phyloP scores from a whole-genome alignment of 1,140 invertebrate genomes.

The Papilio dardanus region DNA sequence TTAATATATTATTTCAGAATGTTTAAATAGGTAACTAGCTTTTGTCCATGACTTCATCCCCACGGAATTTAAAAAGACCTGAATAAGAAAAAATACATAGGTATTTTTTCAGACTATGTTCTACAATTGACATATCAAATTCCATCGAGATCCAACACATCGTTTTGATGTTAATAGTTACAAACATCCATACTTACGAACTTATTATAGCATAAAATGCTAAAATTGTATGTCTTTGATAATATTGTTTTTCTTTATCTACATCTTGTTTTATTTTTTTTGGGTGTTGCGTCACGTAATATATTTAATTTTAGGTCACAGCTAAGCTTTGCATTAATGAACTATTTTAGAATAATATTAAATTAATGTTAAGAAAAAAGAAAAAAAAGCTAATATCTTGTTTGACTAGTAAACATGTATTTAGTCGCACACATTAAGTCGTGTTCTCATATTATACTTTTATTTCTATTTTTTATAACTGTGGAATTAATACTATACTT shows the following conservation, averaged over 20 bases:
- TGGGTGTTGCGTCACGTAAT: neutral
- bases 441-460: neutral
- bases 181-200: too few species aligned
- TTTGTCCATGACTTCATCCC: too few species aligned
- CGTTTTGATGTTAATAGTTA: too few species aligned
- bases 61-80: too few species aligned
- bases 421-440: neutral
- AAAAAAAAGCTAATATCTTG: neutral
- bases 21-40: too few species aligned
- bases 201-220: too few species aligned
- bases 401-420: neutral
- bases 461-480: neutral
- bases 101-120: too few species aligned
- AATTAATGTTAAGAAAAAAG: neutral
- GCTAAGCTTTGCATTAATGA: neutral
- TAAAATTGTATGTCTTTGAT: neutral
- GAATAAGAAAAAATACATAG: too few species aligned
- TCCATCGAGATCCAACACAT: too few species aligned
- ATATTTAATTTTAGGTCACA: constrained; percentile 10
- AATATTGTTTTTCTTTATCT: neutral
- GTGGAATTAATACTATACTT: constrained; percentile 16
- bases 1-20: too few species aligned
- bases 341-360: neutral
- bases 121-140: too few species aligned
- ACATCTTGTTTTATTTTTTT: neutral